Evolutionary conservation across 2,888 invertebrate genomes (phyloP), one percentile per base, ranked within the genome.

Genomic region (Amaurobius ferox): DNA sequence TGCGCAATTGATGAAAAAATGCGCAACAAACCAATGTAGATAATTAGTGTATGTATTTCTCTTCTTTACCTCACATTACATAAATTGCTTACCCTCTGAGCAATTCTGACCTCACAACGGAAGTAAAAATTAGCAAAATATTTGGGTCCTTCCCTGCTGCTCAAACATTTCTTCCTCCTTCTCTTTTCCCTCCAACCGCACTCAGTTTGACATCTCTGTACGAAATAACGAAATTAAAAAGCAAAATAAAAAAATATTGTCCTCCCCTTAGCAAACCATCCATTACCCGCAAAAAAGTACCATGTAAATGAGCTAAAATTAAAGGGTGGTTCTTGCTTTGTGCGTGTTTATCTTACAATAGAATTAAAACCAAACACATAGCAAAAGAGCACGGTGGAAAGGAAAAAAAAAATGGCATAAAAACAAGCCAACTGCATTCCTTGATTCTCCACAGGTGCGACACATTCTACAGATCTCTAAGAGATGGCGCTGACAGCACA

Each of bases 401-500:
- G 28, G 1, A 39, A 30, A 40, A 40, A 26, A 35, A 19, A 68
- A 40, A 68, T 40, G 9, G n/a, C 28, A 48, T 35, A 66, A 32
- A n/a, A 16, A 11, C 19, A 16, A 32, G 26, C 7, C 23, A 44
- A 44, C 62, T 32, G 30, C 32, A 35, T 30, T 39, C 76, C 35
- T 40, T 9, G 3, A 32, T 67, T 68, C 29, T 32, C 40, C 32
- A 55, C 64, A 77, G 66, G 64, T 66, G 71, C 70, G 28, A 71
- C 67, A 67, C 76, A 77, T 71, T 85, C 83, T 28, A 70, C 23
- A 11, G 13, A 32, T 62, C 48, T 55, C 44, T 66, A 55, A 29
- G 7, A 72, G 83, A 72, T 77, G 83, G 77, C 83, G 77, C 77
- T 85, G 83, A 71, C 71, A 85, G 61, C 66, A 48, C 64, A 78